A percentile compares a stretch with the other conserved stretches of the same genome.
phyloP scores from a whole-genome alignment of 2,113 vertebrate species.

The Hirundichthys speculiger region DNA sequence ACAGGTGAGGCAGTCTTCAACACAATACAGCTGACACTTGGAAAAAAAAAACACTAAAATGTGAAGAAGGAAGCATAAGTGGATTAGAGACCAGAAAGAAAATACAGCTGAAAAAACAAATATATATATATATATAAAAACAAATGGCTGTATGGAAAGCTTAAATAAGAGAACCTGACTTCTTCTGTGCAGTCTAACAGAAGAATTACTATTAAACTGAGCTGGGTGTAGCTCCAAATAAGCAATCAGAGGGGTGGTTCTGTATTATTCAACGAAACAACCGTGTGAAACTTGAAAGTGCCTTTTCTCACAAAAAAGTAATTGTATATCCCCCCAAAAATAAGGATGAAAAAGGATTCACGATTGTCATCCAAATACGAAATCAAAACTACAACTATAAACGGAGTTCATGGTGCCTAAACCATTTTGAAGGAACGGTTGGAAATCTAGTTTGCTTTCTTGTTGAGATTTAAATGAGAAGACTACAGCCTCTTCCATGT shows the following conservation, averaged over 20 bases:
- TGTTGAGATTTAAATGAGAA: neutral
- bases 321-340: conserved; percentile 31
- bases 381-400: conserved; percentile 26
- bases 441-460: conserved; percentile 9
- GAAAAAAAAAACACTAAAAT: conserved; percentile 30
- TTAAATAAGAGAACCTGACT: conserved; percentile 39
- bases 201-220: conserved; percentile 31
- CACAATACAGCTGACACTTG: conserved; percentile 16
- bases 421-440: conserved; percentile 6
- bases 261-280: conserved; percentile 17
- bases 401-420: conserved; percentile 11
- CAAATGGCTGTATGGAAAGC: conserved; percentile 39
- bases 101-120: conserved; percentile 1
- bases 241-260: conserved; percentile 16
- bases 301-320: conserved; percentile 41
- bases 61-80: conserved; percentile 25
- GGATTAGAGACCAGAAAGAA: conserved; percentile 20
- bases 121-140: conserved; percentile 9
- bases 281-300: conserved; percentile 49
- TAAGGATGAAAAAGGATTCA: conserved; percentile 27
- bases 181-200: conserved; percentile 37
- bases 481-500: neutral
- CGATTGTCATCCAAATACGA: conserved; percentile 68
- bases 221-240: conserved; percentile 16
- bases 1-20: conserved; percentile 36